Percentiles rank a stretch among this genome's conserved stretches.
Evolutionary conservation across 2,888 invertebrate species (phyloP).

Genomic region (Craniophora ligustri): DNA sequence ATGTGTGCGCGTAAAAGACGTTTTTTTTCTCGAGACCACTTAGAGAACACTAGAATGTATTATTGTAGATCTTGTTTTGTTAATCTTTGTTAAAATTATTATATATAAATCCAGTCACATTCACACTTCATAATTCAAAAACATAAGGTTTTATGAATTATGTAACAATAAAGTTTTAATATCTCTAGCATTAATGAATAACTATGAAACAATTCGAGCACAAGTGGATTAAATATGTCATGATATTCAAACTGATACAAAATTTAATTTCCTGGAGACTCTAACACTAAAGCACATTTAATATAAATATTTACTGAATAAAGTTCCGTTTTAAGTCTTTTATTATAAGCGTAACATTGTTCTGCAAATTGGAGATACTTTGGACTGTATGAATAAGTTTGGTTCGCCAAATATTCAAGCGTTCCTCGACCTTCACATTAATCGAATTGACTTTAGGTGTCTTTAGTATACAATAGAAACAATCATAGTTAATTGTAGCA

Average conservation of each 20-base stretch:
- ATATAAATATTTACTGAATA: constrained; percentile 18
- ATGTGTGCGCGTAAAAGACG: neutral
- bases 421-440: constrained; percentile 2
- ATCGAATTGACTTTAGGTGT: neutral
- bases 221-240: neutral
- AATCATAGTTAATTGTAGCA: neutral
- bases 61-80: no score
- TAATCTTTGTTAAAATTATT: no score
- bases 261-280: constrained; percentile 34
- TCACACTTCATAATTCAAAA: no score
- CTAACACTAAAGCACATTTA: constrained; percentile 1
- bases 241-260: constrained; percentile 8
- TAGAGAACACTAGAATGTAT: neutral
- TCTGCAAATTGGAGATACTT: constrained; percentile 19
- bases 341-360: constrained; percentile 8
- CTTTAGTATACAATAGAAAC: neutral
- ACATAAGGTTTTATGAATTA: no score
- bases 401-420: neutral
- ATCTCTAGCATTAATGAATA: no score
- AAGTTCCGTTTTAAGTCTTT: constrained; percentile 2
- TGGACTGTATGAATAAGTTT: neutral
- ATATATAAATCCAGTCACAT: no score
- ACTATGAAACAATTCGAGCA: no score
- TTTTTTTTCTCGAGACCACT: constrained; percentile 6
- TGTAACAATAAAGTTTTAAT: no score